Evolutionary conservation across 2,888 invertebrate genomes (phyloP), one percentile per base, ranked within the genome.

Genomic region (Tuberolachnus salignus): DNA sequence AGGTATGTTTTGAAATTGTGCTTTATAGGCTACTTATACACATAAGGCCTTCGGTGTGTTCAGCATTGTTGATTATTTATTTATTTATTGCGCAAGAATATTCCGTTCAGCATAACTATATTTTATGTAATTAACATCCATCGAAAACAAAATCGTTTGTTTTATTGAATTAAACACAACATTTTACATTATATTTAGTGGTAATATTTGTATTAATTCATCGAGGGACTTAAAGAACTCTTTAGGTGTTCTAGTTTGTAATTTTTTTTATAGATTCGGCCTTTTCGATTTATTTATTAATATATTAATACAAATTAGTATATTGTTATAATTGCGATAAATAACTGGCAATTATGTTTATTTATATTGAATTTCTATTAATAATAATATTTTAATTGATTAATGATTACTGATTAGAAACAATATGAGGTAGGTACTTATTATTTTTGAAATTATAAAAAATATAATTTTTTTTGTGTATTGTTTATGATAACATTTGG

Each of bases 11-110:
- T 55, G 51, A 10, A 57, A 57, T 67, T 66, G 14, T 57, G n/a
- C 16, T 66, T 75, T 75, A 44, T 67, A 67, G 49, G 66, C 26
- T 67, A 73, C 16, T 53, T 69, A 19, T 67, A 67, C 46, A 57
- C 57, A 42, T 57, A 67, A 75, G 57, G 46, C 75, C 66, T 75
- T 74, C 73, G 44, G 67, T 75, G 75, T 57, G 57, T 75, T 34
- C 11, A 75, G 75, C 66, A 75, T 75, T 66, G 34, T 57, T 67
- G 44, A 66, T 67, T 75, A 57, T 55, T 57, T 74, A n/a, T n/a
- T 67, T 75, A 57, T 55, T 26, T 75, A 67, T 66, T 67, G 46
- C 66, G 66, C 66, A 57, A 75, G 57, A 75, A 67, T 57, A 66
- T 75, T 75, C 46, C 57, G 57, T 67, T 67, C n/a, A 67, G 19